Conservation (phyloP, 1,140 invertebrate species). For the Mylabris phalerata region DNA sequence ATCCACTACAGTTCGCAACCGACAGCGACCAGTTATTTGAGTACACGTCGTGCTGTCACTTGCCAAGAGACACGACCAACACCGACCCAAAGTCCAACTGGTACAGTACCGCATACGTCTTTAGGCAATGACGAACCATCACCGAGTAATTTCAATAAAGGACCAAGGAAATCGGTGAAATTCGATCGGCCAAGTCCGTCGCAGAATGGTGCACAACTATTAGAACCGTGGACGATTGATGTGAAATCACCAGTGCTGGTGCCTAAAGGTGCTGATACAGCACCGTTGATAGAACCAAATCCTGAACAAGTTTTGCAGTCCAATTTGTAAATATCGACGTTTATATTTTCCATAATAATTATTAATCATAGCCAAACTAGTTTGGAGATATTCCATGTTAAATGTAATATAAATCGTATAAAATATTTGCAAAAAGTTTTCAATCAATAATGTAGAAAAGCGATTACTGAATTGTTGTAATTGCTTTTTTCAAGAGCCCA, state of each 20-base stretch:
- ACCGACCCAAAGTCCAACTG: constrained; percentile 39
- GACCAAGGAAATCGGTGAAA: constrained; percentile 39
- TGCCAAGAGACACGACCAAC: constrained; percentile 37
- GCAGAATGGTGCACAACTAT: constrained; percentile 27
- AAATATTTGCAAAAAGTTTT: too few relatives aligned
- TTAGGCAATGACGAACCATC: constrained; percentile 30
- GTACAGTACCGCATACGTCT: constrained; percentile 27
- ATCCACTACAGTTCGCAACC: constrained; percentile 40
- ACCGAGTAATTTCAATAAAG: constrained; percentile 25
- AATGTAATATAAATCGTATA: too few relatives aligned
- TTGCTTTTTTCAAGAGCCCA: constrained; percentile 1
- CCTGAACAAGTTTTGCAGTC: constrained; percentile 15
- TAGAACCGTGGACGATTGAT: constrained; percentile 36
- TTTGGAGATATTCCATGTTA: too few relatives aligned
- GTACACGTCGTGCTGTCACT: constrained; percentile 31
- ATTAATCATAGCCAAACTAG: too few relatives aligned
- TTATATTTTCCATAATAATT: too few relatives aligned
- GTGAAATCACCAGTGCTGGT: constrained; percentile 23
- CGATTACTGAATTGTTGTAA: too few relatives aligned
- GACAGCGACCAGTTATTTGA: constrained; percentile 39
- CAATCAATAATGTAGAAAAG: too few relatives aligned
- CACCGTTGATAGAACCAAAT: constrained; percentile 33
- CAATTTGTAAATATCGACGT: constrained; percentile 17
- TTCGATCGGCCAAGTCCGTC: constrained; percentile 36
- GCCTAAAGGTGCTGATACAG: constrained; percentile 30